Conservation (phyloP, 2,888 invertebrate genomes). For the Teleiodes luculella region DNA sequence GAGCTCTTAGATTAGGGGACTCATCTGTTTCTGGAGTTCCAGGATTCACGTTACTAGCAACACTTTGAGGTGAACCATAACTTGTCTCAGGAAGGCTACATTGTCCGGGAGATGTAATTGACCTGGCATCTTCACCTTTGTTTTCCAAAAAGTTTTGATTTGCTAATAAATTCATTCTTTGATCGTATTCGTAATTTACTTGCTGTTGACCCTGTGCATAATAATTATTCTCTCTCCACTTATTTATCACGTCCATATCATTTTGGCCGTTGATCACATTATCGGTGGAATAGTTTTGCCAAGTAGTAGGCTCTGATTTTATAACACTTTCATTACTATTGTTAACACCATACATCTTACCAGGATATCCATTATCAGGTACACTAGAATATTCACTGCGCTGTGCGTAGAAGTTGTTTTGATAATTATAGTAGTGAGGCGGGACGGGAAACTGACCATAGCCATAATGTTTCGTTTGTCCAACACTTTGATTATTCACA, state of each 20-base stretch:
- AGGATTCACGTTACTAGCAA: conserved; percentile 49
- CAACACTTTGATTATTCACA: conserved; percentile 51
- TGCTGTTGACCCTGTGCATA: conserved; percentile 49
- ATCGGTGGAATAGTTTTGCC: conserved; percentile 51
- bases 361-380: conserved; percentile 36
- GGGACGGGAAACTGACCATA: conserved; percentile 49
- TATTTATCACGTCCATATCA: conserved; percentile 54
- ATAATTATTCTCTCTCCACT: conserved; percentile 61
- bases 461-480: conserved; percentile 44
- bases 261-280: conserved; percentile 34
- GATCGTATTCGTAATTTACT: conserved; percentile 46
- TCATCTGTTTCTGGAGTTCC: conserved; percentile 55
- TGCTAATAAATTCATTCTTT: conserved; percentile 34
- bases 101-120: conserved; percentile 59
- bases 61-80: conserved; percentile 63
- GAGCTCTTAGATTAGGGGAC: conserved; percentile 79
- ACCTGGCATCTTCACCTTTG: conserved; percentile 47
- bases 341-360: conserved; percentile 40
- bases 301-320: conserved; percentile 56
- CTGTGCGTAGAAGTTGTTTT: conserved; percentile 48
- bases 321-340: conserved; percentile 40
- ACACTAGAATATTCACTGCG: conserved; percentile 47
- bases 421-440: conserved; percentile 48
- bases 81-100: conserved; percentile 56
- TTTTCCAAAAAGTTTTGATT: conserved; percentile 38